Evolutionary conservation across 2,797 vertebrate species (phyloP).

Genomic region (Ctenopoma multispine): DNA sequence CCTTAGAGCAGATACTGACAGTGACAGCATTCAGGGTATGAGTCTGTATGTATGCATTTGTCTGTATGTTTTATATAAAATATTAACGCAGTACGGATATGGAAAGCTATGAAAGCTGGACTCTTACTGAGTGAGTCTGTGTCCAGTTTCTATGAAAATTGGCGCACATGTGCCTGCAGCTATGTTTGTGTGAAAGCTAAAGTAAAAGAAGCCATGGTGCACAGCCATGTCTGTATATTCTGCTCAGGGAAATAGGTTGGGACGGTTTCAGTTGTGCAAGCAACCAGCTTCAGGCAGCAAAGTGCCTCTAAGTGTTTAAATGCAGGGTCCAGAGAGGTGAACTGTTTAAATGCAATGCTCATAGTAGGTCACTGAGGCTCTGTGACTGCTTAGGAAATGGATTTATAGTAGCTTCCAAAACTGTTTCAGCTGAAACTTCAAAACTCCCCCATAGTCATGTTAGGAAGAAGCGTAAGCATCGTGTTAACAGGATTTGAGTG

Average conservation of each 20-base stretch:
- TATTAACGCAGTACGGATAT: constrained; percentile 5
- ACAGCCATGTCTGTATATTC: constrained; percentile 29
- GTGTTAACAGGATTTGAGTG: constrained; percentile 13
- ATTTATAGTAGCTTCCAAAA: constrained; percentile 19
- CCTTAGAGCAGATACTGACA: constrained; percentile 5
- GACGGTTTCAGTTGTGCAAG: constrained; percentile 35
- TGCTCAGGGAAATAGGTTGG: constrained; percentile 55
- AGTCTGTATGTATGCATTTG: neutral
- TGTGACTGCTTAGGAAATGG: constrained; percentile 29
- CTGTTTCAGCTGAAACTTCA: constrained; percentile 4
- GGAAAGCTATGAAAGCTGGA: neutral
- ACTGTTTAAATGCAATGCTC: constrained; percentile 41
- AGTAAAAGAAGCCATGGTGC: constrained; percentile 3
- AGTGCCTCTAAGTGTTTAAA: constrained; percentile 67
- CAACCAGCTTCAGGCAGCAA: constrained; percentile 58
- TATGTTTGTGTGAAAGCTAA: constrained; percentile 10
- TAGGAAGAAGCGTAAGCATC: neutral
- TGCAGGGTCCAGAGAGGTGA: constrained; percentile 59
- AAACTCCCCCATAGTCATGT: neutral
- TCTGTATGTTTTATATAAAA: constrained; percentile 11
- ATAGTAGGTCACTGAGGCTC: constrained; percentile 44
- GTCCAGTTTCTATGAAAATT: constrained; percentile 4
- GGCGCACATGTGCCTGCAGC: neutral
- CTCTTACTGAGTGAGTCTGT: neutral
- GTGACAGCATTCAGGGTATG: neutral